A percentile compares a stretch with the other conserved stretches of the same genome.
These are phyloP conservation scores for Pseudomyrmex gracilis DNA, from an alignment of 1,140 invertebrate genomes.

Conservation along the genomic window DNA sequence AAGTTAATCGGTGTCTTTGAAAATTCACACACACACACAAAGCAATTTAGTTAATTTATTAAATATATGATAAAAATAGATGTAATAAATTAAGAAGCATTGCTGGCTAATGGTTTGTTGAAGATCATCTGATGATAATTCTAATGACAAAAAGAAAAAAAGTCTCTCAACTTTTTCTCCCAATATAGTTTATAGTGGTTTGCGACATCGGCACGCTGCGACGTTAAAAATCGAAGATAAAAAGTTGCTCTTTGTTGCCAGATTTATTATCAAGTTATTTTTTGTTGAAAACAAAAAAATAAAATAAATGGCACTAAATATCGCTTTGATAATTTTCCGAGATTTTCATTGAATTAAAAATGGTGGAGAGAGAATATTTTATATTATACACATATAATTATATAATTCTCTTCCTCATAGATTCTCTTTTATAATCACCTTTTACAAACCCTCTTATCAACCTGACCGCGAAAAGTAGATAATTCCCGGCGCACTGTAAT, in stretches of 20 bases:
- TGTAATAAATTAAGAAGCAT: too few species aligned
- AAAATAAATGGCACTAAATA: background rate
- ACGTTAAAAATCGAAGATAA: constrained; percentile 22
- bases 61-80: background rate
- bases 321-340: background rate
- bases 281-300: background rate
- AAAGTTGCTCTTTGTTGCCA: background rate
- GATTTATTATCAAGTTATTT: constrained; percentile 19
- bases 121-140: background rate
- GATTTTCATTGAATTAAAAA: background rate
- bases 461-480: constrained; percentile 14
- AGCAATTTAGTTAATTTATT: background rate
- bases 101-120: too few species aligned
- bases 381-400: too few species aligned
- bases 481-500: constrained; percentile 10
- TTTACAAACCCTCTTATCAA: background rate
- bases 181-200: constrained; percentile 6
- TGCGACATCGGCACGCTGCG: background rate
- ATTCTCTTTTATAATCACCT: background rate
- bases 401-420: background rate
- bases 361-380: background rate
- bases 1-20: background rate
- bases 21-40: too few species aligned
- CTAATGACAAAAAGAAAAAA: background rate
- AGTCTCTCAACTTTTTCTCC: background rate